Base-by-base conservation (phyloP, 1,140 invertebrate species). In the Cydia strobilella region DNA sequence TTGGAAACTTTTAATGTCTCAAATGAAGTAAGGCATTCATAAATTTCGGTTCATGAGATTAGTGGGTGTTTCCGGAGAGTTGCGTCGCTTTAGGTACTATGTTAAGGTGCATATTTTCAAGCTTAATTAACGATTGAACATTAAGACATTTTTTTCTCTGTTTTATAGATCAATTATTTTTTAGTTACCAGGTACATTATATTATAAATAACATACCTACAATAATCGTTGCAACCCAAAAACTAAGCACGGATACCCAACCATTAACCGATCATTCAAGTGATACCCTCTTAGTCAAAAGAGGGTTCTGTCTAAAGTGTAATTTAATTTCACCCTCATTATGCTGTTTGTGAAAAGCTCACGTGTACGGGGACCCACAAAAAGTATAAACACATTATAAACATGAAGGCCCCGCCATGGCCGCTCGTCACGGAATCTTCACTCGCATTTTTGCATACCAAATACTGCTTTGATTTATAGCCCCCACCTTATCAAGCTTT, bases 391-490 rank as follows among this genome's bases (percentile, higher is more conserved):
- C 82, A 86, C 80, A 82, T 85, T 83, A 86, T 83, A 85, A 87
- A 85, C 80, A 89, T 84, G 86, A 87, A 89, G 74, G 80, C 74
- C 75, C 76, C 80, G 76, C 83, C 86, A 88, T 85, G 83, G 84
- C 83, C 77, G 73, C 69, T 73, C 84, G 85, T 90, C 89, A 90
- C 89, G 88, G 87, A 86, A 90, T 87, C 86, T 87, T 84, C 78
- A 79, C 82, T 79, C 79, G 81, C 89, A 92, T 92, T 92, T 89
- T 87, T 91, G 90, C 90, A 92, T 91, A 90, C 86, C 83, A 84
- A 90, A 89, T 84, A 83, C 72, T 73, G 75, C 83, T 83, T 85
- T 88, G 86, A 91, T 90, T 89, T 90, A 79, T 84, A 80, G 75
- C 75, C 79, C 59, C 74, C 74, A 74, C 76, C 80, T 82, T 85